A percentile compares a stretch with the other conserved stretches of the same genome.
phyloP scores from a whole-genome alignment of 23 tunicate species.

The Oikopleura vanhoeffeni region DNA sequence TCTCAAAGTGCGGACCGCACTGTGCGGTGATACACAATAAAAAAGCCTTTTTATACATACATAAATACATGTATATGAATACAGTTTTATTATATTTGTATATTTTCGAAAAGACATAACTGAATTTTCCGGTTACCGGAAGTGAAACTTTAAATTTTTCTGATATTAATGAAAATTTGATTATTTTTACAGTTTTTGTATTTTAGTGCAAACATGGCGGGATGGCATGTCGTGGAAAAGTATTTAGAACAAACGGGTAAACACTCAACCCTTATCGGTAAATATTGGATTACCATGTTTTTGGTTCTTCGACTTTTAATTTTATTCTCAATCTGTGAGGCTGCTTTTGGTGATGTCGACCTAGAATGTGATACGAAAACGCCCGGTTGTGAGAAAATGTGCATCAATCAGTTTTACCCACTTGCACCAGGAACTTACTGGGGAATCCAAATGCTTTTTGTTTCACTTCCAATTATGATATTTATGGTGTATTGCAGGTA shows the following conservation, averaged over 20 bases:
- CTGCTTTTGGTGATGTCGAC: slow-evolving; percentile 1
- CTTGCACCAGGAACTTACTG: neutral
- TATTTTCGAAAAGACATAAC: no score
- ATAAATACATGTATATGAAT: no score
- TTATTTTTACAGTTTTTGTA: no score
- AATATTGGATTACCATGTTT: neutral
- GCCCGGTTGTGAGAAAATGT: slow-evolving; percentile 11
- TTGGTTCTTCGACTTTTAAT: neutral
- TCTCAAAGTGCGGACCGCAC: no score
- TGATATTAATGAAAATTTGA: no score
- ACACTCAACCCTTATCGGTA: slow-evolving; percentile 10
- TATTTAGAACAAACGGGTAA: slow-evolving; percentile 7
- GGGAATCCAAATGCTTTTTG: slow-evolving; percentile 5
- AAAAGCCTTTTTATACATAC: no score
- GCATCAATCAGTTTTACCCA: slow-evolving; percentile 12
- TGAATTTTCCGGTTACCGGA: no score
- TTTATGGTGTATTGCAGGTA: neutral
- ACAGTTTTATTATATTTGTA: no score
- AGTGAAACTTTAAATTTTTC: no score
- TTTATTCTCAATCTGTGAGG: neutral
- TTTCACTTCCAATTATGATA: slow-evolving; percentile 11
- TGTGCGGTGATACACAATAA: no score
- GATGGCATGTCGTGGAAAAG: slow-evolving; percentile 7
- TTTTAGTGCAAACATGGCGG: slow-evolving; percentile 6
- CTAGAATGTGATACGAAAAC: slow-evolving; percentile 13